Conservation (phyloP, 2,888 invertebrate species). For the Lasioglossum morio region DNA sequence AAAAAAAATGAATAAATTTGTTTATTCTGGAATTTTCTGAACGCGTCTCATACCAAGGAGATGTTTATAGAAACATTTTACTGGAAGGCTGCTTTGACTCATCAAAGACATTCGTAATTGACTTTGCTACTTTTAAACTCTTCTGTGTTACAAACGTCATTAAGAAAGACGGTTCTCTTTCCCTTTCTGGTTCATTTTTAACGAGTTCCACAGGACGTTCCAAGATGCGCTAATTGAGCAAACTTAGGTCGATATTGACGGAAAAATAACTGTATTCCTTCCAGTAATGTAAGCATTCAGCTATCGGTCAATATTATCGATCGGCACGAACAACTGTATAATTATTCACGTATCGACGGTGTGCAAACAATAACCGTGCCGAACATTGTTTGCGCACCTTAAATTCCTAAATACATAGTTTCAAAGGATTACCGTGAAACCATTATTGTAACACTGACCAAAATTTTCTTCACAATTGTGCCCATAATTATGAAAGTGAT, state of each 20-base stretch:
- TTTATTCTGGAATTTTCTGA: too few relatives aligned
- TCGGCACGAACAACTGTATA: not conserved
- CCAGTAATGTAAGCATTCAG: not conserved
- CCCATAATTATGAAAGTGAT: too few relatives aligned
- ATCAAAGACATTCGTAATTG: not conserved
- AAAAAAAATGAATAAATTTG: too few relatives aligned
- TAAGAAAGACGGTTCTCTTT: not conserved
- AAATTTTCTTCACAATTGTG: not conserved
- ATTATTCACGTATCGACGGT: not conserved
- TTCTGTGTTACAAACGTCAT: not conserved
- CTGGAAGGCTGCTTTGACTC: not conserved
- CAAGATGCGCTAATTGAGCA: not conserved
- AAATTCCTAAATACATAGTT: not conserved
- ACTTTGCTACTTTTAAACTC: not conserved
- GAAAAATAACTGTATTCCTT: not conserved
- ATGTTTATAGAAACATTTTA: not conserved
- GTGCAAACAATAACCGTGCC: not conserved
- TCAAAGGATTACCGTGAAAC: not conserved
- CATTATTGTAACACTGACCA: not conserved
- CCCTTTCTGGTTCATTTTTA: not conserved
- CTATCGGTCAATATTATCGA: not conserved
- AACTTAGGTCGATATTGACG: not conserved
- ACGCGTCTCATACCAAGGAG: not conserved
- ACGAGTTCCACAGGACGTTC: not conserved
- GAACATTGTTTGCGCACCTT: not conserved